Evolutionary conservation across 2,888 invertebrate species (phyloP).

Genomic region (Octodonta nipae): DNA sequence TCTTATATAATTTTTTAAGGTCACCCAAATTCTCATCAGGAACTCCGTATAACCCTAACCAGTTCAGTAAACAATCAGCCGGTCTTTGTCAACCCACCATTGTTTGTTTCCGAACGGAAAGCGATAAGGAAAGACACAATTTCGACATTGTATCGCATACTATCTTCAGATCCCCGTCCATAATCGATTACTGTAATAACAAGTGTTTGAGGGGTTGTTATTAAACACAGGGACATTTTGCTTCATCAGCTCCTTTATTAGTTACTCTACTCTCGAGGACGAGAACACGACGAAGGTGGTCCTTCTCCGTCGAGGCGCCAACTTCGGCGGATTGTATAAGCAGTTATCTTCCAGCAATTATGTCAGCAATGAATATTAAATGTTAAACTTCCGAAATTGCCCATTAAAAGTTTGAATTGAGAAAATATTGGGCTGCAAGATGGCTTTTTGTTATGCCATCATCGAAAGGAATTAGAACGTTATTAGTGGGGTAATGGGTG

Average conservation of each 20-base stretch:
- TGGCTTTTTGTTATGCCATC: constrained; percentile 7
- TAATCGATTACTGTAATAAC: constrained; percentile 27
- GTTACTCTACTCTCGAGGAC: constrained; percentile 28
- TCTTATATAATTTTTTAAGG: too few relatives aligned
- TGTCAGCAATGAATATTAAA: constrained; percentile 21
- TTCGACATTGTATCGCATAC: too few relatives aligned
- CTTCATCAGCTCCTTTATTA: constrained; percentile 34
- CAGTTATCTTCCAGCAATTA: constrained; percentile 14
- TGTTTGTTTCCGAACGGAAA: too few relatives aligned
- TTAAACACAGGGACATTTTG: constrained; percentile 33
- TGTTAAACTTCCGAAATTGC: constrained; percentile 14
- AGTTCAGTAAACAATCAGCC: too few relatives aligned
- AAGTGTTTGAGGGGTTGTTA: constrained; percentile 28
- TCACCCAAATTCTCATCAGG: too few relatives aligned
- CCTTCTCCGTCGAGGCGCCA: constrained; percentile 20
- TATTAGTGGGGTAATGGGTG: too few relatives aligned
- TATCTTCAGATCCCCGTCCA: too few relatives aligned
- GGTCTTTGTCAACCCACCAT: too few relatives aligned
- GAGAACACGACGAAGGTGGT: constrained; percentile 26
- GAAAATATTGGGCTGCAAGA: constrained; percentile 12
- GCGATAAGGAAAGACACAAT: too few relatives aligned
- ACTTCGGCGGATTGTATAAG: constrained; percentile 18
- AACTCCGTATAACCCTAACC: too few relatives aligned
- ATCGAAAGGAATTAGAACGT: too few relatives aligned
- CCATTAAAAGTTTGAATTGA: constrained; percentile 19